A percentile compares a stretch with the other conserved stretches of the same genome.
Evolutionary conservation across 2,888 invertebrate species (phyloP).

Genomic region (Monochamus alternatus): DNA sequence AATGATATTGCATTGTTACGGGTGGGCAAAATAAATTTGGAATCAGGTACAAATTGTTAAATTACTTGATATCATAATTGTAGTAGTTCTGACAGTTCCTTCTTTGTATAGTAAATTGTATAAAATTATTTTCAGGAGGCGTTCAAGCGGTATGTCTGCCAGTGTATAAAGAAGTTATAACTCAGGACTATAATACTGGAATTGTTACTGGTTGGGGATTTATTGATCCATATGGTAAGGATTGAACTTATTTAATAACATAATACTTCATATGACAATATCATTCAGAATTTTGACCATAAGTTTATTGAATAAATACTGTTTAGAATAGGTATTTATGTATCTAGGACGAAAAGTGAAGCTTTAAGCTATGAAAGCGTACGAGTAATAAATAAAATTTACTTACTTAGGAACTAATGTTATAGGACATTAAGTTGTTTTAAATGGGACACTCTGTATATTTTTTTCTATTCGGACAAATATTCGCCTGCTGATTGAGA

Average conservation of each 20-base stretch:
- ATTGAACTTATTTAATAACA: no score
- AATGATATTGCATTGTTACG: conserved; percentile 18
- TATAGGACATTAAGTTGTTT: no score
- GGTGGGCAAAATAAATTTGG: conserved; percentile 19
- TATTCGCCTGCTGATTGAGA: no score
- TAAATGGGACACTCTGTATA: no score
- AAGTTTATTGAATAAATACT: conserved; percentile 58
- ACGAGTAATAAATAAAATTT: no score
- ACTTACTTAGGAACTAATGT: no score
- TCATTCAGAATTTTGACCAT: conserved; percentile 59
- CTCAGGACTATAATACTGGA: conserved; percentile 71
- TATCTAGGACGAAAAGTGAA: no score
- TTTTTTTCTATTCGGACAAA: no score
- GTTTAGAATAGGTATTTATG: no score
- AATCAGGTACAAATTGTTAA: neutral
- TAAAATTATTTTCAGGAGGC: conserved; percentile 30
- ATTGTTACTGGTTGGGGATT: conserved; percentile 85
- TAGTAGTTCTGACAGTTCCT: neutral
- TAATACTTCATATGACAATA: no score
- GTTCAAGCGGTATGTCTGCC: conserved; percentile 72
- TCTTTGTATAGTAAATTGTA: no score
- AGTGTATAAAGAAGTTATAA: conserved; percentile 48
- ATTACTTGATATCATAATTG: neutral
- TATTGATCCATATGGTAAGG: conserved; percentile 70
- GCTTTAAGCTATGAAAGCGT: no score